These are phyloP conservation scores for Dendrocincla tyrannina DNA, from an alignment of 2,797 vertebrate genomes.

Conservation along the genomic window DNA sequence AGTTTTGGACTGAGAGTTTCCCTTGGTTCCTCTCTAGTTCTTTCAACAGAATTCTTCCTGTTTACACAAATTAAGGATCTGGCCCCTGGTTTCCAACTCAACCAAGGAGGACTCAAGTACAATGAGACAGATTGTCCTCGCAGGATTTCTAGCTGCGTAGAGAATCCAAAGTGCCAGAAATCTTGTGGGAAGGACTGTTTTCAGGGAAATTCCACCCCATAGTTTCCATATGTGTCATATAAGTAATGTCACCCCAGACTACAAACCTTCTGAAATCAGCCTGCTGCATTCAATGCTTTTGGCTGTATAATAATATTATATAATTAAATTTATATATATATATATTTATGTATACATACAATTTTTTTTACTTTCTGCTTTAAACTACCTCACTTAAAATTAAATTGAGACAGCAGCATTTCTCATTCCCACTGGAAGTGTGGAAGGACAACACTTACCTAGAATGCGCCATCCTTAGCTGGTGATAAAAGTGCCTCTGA, in stretches of 20 bases:
- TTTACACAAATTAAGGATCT: constrained; percentile 38
- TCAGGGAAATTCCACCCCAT: constrained; percentile 45
- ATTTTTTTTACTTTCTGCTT: background rate
- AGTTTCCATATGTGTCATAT: background rate
- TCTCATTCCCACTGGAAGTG: background rate
- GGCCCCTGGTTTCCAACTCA: constrained; percentile 8
- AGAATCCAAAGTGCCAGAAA: constrained; percentile 33
- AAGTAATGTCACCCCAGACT: constrained; percentile 15
- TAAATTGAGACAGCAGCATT: background rate
- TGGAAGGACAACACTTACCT: background rate
- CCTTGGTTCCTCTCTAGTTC: constrained; percentile 14
- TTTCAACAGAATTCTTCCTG: constrained; percentile 42
- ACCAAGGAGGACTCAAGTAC: constrained; percentile 8
- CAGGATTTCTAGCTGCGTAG: background rate
- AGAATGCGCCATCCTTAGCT: background rate
- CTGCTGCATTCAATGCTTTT: background rate
- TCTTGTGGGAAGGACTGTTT: constrained; percentile 43
- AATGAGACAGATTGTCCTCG: constrained; percentile 21
- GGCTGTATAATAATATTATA: background rate
- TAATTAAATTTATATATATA: background rate
- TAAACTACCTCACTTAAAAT: background rate
- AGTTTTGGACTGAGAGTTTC: background rate
- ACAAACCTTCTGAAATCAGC: constrained; percentile 1
- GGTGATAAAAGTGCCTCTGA: background rate
- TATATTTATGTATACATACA: too few species aligned